Base-by-base conservation (phyloP, 64 coral and sea anemone species). In the Hydrozoanthus tunicans region DNA sequence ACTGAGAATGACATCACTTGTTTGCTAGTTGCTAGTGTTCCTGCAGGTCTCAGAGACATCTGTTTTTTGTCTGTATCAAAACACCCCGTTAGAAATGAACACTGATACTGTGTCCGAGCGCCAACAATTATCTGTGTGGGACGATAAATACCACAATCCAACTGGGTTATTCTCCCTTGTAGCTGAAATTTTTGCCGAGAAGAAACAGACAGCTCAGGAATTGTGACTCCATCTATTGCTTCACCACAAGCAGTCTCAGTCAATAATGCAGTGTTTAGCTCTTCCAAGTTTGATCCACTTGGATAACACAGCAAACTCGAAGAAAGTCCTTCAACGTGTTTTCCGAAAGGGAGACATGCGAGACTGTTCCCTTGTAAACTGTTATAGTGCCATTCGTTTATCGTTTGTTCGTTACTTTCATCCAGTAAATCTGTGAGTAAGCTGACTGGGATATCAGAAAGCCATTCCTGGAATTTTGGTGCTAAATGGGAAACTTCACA, bases 1-100 rank as follows among this genome's bases (percentile, higher is more conserved):
- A 95, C 78, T 78, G 89, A 14, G 32, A 98, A 51, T 32, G 81
- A 81, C 60, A 94, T 91, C 17, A 88, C 73, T 64, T 94, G 85
- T 15, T 61, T 51, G 71, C 91, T 65, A 52, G 71, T 77, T 65
- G 64, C 80, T 80, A 94, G 4, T 55, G 77, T 94, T 66, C 83
- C 90, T 72, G 85, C n/a, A 53, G 89, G 43, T 73, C 82, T 91
- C 51, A 90, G 4, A 15, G 62, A 79, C 17, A 86, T 26, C 12
- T 3, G 9, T 4, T 64, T 53, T 63, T 82, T 60, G 3, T 90
- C 27, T 20, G 58, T 7, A 79, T 60, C 14, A 63, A 81, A 80
- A 10, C 14, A 17, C 20, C 83, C 83, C 52, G 3, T 62, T 1
- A 78, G 62, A 79, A 77, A 90, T 90, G 72, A 79, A 60, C 77